Evolutionary conservation across 1,140 invertebrate species (phyloP), one percentile per base, ranked within the genome.

Genomic region (Aricia agestis): DNA sequence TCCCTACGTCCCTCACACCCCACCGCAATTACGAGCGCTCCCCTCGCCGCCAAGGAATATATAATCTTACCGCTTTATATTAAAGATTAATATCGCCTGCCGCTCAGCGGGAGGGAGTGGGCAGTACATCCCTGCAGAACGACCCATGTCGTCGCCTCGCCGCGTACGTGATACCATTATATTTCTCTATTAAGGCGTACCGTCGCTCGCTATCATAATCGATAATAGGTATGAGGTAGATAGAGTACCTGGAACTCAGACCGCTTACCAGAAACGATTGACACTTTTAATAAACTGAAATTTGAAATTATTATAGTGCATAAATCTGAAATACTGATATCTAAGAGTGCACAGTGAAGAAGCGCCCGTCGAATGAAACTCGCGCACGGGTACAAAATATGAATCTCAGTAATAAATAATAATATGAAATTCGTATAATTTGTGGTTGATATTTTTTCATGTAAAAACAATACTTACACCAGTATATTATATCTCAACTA

Each of bases 1-100:
- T 83, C 88, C 86, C 84, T 72, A 77, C 76, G 83, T 73, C 82
- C 84, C 87, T 82, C 87, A 84, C 87, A 89, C 89, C 88, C 80
- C 79, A 79, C 87, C 76, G 77, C 85, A 85, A 87, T 84, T 86
- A 88, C 78, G 36, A 3, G 76, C 76, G 70, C 72, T 74, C 74
- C 70, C 74, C 73, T 76, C 74, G 63, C 76, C 75, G 78, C 67
- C 80, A 80, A 74, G 70, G 73, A 70, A 84, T 83, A 83, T 70
- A 75, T 80, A 82, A 84, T 84, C 84, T 83, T 91, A 86, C 77
- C 67, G 68, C 72, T 74, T 73, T 71, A 76, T 71, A 81, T 86
- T 91, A 89, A 86, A 89, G 89, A 84, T 87, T 85, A 85, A 86
- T 85, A 82, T 87, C 74, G 72, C 75, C 67, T 79, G 77, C 17